Conservation (phyloP, 2,113 vertebrate species). For the Scolopax mira region DNA sequence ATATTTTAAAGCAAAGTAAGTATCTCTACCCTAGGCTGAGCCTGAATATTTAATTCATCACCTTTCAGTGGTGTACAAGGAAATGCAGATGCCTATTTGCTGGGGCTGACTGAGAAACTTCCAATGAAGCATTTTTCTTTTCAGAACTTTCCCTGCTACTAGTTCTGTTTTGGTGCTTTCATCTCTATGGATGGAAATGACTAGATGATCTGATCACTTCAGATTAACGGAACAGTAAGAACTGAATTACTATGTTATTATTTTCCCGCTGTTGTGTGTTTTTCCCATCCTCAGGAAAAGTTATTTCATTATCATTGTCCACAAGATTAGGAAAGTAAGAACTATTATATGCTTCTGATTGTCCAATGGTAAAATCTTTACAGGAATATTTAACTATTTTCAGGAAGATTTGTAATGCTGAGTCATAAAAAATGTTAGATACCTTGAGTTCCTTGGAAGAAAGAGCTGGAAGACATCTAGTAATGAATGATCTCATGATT, state of each 20-base stretch:
- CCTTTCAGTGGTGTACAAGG: neutral
- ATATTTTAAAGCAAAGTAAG: neutral
- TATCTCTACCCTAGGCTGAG: neutral
- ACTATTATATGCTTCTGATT: neutral
- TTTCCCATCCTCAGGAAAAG: neutral
- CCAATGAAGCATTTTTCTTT: neutral
- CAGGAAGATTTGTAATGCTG: neutral
- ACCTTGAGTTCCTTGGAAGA: neutral
- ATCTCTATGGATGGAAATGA: neutral
- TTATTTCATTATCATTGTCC: neutral
- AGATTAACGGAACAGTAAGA: neutral
- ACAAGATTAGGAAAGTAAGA: neutral
- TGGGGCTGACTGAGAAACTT: neutral
- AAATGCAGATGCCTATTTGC: neutral
- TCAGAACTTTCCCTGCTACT: neutral
- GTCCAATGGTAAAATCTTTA: neutral
- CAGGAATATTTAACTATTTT: neutral
- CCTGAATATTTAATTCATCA: constrained; percentile 16
- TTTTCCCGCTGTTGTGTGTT: neutral
- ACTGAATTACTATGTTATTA: neutral
- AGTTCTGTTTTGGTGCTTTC: neutral
- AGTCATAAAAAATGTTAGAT: neutral
- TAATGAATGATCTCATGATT: neutral
- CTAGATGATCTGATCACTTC: neutral
- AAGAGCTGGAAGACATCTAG: neutral